Conservation (phyloP, 2,113 vertebrate species). For the Bothrops jararaca region DNA sequence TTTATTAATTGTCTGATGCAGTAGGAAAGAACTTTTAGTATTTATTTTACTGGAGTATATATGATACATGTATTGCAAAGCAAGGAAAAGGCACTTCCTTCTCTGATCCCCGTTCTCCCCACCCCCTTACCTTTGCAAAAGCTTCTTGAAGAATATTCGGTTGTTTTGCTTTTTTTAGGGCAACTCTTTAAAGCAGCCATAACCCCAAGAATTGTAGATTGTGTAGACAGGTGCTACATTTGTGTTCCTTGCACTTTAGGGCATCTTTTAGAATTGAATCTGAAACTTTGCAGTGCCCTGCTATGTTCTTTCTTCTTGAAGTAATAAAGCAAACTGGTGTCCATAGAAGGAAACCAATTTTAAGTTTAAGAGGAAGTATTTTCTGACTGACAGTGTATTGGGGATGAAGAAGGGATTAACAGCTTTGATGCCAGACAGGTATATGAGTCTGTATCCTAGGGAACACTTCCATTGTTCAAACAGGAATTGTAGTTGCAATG, state of each 20-base stretch:
- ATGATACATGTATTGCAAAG: neutral
- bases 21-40: neutral
- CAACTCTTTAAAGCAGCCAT: neutral
- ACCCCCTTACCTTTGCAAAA: neutral
- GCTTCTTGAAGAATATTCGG: slow-evolving; percentile 14
- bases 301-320: neutral
- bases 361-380: neutral
- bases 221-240: neutral
- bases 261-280: neutral
- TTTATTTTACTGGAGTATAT: neutral
- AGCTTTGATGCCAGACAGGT: slow-evolving; percentile 54
- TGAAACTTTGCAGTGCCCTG: neutral
- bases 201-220: neutral
- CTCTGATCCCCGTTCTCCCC: no score
- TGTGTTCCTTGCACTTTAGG: neutral
- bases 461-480: slow-evolving; percentile 56
- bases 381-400: slow-evolving; percentile 16
- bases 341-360: slow-evolving; percentile 30
- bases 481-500: slow-evolving; percentile 39
- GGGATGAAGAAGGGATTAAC: slow-evolving; percentile 35
- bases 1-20: neutral
- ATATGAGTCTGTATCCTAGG: slow-evolving; percentile 27
- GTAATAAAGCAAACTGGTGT: neutral
- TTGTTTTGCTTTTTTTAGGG: neutral
- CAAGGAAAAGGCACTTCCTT: neutral